A percentile compares a stretch with the other conserved stretches of the same genome.
phyloP scores from a whole-genome alignment of 2,888 invertebrate genomes.

The Ectemnius lituratus region DNA sequence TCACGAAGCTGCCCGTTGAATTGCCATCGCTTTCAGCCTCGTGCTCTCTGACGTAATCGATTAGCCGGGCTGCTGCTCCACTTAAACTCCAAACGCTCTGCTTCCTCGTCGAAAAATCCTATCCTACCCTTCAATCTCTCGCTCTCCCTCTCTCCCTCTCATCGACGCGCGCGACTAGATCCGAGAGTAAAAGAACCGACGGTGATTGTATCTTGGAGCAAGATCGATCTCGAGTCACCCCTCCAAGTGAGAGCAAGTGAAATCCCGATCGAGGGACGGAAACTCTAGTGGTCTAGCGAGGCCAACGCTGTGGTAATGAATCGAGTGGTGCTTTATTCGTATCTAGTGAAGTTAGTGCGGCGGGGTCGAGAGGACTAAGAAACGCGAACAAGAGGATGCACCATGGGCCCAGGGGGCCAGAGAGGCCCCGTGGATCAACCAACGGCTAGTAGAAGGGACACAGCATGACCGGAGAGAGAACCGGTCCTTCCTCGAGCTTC shows the following conservation, averaged over 20 bases:
- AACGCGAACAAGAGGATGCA: slow-evolving; percentile 45
- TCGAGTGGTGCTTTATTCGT: neutral
- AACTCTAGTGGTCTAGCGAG: slow-evolving; percentile 25
- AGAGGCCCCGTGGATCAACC: slow-evolving; percentile 42
- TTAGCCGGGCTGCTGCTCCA: too few relatives aligned
- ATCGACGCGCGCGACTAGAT: too few relatives aligned
- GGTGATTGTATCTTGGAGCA: too few relatives aligned
- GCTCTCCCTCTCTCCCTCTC: too few relatives aligned
- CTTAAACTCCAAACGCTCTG: too few relatives aligned
- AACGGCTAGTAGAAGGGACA: slow-evolving; percentile 47
- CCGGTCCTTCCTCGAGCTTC: slow-evolving; percentile 65
- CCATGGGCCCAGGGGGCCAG: slow-evolving; percentile 42
- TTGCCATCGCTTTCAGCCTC: neutral
- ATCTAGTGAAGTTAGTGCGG: slow-evolving; percentile 37
- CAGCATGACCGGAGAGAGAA: slow-evolving; percentile 63
- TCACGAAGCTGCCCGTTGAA: too few relatives aligned
- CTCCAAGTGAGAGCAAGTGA: too few relatives aligned
- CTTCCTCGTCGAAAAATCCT: too few relatives aligned
- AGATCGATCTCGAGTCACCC: too few relatives aligned
- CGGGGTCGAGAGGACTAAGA: slow-evolving; percentile 20
- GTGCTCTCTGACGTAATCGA: slow-evolving; percentile 4
- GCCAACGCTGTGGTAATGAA: slow-evolving; percentile 47
- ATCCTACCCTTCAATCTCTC: too few relatives aligned
- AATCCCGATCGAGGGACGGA: too few relatives aligned
- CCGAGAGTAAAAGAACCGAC: too few relatives aligned